Evolutionary conservation across 2,888 invertebrate species (phyloP).

Genomic region (Eupeodes latifasciatus): DNA sequence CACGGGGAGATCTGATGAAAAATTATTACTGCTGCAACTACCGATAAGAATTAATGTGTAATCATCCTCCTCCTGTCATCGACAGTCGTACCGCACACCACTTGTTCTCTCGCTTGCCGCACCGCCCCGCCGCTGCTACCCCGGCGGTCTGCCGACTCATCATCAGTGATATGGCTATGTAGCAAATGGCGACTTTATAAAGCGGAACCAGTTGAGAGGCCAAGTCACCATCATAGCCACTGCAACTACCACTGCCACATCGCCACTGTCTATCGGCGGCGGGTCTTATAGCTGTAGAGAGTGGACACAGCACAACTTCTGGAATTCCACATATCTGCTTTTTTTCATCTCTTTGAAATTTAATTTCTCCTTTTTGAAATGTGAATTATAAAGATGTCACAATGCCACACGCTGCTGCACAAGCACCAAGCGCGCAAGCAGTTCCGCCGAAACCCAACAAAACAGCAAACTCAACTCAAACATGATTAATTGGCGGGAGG

Average conservation of each 20-base stretch:
- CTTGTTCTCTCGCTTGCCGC: not conserved
- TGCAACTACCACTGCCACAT: not conserved
- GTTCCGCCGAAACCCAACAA: not conserved
- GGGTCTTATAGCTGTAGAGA: slow-evolving; percentile 6
- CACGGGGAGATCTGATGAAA: slow-evolving; percentile 72
- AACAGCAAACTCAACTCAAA: not conserved
- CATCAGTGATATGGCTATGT: slow-evolving; percentile 13
- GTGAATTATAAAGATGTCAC: slow-evolving; percentile 75
- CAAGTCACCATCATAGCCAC: not conserved
- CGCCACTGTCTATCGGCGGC: no score
- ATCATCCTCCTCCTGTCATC: slow-evolving; percentile 76
- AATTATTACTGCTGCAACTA: slow-evolving; percentile 74
- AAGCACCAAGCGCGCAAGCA: not conserved
- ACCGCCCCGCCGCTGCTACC: not conserved
- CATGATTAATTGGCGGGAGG: slow-evolving; percentile 73
- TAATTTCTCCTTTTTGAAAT: slow-evolving; percentile 44
- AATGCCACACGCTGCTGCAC: slow-evolving; percentile 51
- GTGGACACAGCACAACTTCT: slow-evolving; percentile 71
- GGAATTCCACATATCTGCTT: slow-evolving; percentile 66
- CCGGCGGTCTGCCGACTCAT: slow-evolving; percentile 15
- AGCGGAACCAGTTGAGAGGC: slow-evolving; percentile 51
- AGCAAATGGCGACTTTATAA: slow-evolving; percentile 22
- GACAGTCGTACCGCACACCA: slow-evolving; percentile 56
- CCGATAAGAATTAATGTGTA: slow-evolving; percentile 76
- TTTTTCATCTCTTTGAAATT: slow-evolving; percentile 54